A percentile compares a stretch with the other conserved stretches of the same genome.
Conservation (phyloP, 2,113 vertebrate genomes). For the Scophthalmus maximus region DNA sequence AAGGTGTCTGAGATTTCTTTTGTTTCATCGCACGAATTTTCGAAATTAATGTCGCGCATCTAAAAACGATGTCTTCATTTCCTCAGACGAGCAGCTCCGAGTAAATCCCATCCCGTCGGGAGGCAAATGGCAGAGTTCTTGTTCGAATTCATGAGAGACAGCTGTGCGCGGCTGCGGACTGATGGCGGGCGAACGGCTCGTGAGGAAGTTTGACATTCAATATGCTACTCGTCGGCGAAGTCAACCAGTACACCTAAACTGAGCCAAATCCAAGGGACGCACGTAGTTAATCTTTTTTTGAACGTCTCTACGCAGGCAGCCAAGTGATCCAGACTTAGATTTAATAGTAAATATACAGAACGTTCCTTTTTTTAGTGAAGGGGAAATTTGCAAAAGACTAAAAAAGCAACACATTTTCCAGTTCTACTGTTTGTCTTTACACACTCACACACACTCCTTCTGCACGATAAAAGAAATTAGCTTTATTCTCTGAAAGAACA, state of each 20-base stretch:
- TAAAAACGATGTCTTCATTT: conserved; percentile 48
- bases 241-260: conserved; percentile 11
- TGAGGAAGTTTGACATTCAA: conserved; percentile 14
- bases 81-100: conserved; percentile 25
- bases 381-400: neutral
- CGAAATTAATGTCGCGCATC: conserved; percentile 32
- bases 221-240: conserved; percentile 3
- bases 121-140: conserved; percentile 44
- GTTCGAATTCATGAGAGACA: conserved; percentile 65
- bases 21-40: conserved; percentile 41
- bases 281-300: neutral
- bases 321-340: too few species aligned
- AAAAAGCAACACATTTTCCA: conserved; percentile 12
- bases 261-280: neutral
- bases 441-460: neutral
- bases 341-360: too few species aligned
- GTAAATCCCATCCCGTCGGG: conserved; percentile 24
- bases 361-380: too few species aligned
- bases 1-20: too few species aligned
- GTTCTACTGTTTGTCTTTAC: neutral
- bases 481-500: conserved; percentile 25
- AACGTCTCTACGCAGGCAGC: neutral
- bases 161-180: conserved; percentile 20
- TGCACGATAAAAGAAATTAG: conserved; percentile 12
- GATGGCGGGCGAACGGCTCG: conserved; percentile 13